Evolutionary conservation across 2,797 vertebrate genomes (phyloP), one percentile per base, ranked within the genome.

Genomic region (Lepus townsendii): DNA sequence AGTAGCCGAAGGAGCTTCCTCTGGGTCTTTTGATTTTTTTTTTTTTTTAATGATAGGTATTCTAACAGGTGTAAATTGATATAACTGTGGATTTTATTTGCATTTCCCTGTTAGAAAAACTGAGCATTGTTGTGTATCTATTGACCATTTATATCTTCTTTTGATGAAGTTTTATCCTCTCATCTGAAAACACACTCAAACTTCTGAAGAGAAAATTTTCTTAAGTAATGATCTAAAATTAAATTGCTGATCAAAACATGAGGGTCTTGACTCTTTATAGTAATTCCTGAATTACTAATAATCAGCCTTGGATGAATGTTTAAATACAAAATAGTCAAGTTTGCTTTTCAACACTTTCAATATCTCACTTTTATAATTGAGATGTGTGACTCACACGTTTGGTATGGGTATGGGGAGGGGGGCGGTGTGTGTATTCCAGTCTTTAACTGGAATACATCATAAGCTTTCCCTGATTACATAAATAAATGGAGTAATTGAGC

Each of bases 401-500:
- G n/a, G n/a, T 76, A 47, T 80, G n/a, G 54, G 17, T 57, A 57
- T 57, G 54, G 19, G 54, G 17, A n/a, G 54, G 13, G 16, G 13
- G 54, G 13, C 13, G 11, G 52, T 54, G 52, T 54, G 52, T 57
- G 54, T 57, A 19, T 57, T 16, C 14, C 30, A 54, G 30, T 88
- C 38, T 95, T n/a, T 88, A 80, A 65, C 82, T 71, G 22, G 83
- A n/a, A 4, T 90, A 47, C 10, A 96, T 97, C 88, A 94, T 95
- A 62, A 96, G 95, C 83, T 92, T 97, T 94, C 95, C 24, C 96
- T 98, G 93, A 98, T 98, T 97, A 97, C 95, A 97, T 98, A 97
- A 98, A 98, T 97, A 97, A 97, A 95, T 85, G 94, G 90, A 97
- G 79, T 97, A 96, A 98, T 97, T 96, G 97, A 97, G 94, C 75